Base-by-base conservation (phyloP, 2,113 vertebrate species). In the Cyprinus carpio region DNA sequence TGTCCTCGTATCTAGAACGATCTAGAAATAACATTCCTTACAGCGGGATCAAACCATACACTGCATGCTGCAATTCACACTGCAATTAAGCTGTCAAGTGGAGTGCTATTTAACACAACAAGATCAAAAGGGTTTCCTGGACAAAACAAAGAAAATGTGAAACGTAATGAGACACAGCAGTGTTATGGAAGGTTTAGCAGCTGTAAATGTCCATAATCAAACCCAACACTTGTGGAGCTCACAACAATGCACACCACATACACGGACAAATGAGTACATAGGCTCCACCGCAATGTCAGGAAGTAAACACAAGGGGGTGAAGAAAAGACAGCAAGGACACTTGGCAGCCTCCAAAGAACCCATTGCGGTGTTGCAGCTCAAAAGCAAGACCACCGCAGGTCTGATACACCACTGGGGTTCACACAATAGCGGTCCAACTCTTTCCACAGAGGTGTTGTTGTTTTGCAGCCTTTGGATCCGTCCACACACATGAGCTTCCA, bases 301-400 rank as follows among this genome's bases (percentile, higher is more conserved):
- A 79, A 25, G 43, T 6, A 34, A 7, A 82, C 18, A 49, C 37
- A 82, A 37, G 25, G 3, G 3, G 69, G 25, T 69, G 64, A 15
- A 51, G 43, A 82, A 49, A 54, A 83, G 74, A 78, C 34, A 71
- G n/a, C 16, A 78, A 71, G 83, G 82, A 37, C 46, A 62, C 76
- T 40, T 75, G 82, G 54, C 76, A 71, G 76, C 25, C 49, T 77
- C 31, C n/a, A 58, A 60, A 15, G 34, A 60, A 75, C 29, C 65
- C 12, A 37, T 20, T 15, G n/a, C 10, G 13, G 51, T 58, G 56
- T 58, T 40, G 58, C 25, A 43, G 37, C 43, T 76, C 60, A 23
- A 69, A 54, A 51, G 27, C 71, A 31, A 27, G 71, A 51, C 18
- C 23, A 62, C 15, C 12, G 25, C 43, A 29, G 72, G 31, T 65